Evolutionary conservation across 2,113 vertebrate species (phyloP).

Genomic region (Cygnus atratus): DNA sequence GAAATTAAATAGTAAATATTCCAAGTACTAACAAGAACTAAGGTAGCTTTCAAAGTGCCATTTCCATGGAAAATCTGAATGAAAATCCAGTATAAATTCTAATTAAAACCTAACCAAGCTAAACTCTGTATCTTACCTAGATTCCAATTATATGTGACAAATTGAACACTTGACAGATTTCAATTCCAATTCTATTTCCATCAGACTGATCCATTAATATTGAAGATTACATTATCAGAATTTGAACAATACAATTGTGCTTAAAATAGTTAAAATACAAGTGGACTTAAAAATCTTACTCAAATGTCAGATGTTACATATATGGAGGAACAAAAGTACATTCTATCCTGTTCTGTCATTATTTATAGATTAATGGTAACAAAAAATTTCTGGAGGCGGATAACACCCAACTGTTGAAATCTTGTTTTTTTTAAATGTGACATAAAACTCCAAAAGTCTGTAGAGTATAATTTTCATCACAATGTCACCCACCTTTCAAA

Average conservation of each 20-base stretch:
- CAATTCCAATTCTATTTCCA: constrained; percentile 72
- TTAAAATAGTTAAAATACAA: constrained; percentile 26
- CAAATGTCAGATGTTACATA: constrained; percentile 42
- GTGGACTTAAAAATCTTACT: constrained; percentile 50
- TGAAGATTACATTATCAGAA: constrained; percentile 60
- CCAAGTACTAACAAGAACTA: constrained; percentile 56
- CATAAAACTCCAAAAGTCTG: constrained; percentile 17
- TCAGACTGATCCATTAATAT: constrained; percentile 72
- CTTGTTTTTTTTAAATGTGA: constrained; percentile 27
- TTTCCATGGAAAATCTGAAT: constrained; percentile 64
- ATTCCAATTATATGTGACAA: constrained; percentile 77
- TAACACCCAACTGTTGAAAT: constrained; percentile 32
- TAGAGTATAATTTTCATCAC: background rate
- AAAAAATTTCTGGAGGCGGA: constrained; percentile 34
- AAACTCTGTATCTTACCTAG: constrained; percentile 67
- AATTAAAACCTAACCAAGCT: constrained; percentile 74
- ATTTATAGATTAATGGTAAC: constrained; percentile 30
- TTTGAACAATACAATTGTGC: constrained; percentile 32
- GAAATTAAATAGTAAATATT: constrained; percentile 68
- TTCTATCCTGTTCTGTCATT: constrained; percentile 34
- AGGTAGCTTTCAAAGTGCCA: constrained; percentile 54
- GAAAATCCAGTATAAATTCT: constrained; percentile 65
- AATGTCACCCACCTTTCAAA: background rate
- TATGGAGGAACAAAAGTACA: constrained; percentile 4
- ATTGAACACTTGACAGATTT: constrained; percentile 71